These are phyloP conservation scores for Hipposideros larvatus DNA, from an alignment of 2,797 vertebrate species.

Conservation along the genomic window DNA sequence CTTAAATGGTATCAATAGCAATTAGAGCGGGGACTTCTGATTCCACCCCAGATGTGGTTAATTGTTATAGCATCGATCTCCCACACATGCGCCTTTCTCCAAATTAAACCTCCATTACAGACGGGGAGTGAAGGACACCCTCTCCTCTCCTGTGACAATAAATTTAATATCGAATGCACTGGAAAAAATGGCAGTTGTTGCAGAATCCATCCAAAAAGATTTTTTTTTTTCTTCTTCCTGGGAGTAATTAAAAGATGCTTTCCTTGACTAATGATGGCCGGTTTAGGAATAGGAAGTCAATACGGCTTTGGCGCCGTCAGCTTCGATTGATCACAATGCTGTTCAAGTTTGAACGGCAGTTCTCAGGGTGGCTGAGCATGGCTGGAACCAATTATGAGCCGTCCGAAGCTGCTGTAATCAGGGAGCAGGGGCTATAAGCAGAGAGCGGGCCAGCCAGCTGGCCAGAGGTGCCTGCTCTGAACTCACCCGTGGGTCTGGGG, in stretches of 20 bases:
- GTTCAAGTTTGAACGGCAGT: conserved; percentile 87
- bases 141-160: conserved; percentile 87
- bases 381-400: conserved; percentile 88
- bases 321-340: conserved; percentile 93
- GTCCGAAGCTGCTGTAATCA: conserved; percentile 83
- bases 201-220: conserved; percentile 90
- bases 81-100: conserved; percentile 87
- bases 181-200: conserved; percentile 80
- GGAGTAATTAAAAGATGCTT: conserved; percentile 98
- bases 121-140: conserved; percentile 64
- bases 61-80: conserved; percentile 94
- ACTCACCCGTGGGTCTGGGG: neutral
- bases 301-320: conserved; percentile 92
- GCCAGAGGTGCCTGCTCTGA: neutral
- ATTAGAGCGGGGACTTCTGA: conserved; percentile 86
- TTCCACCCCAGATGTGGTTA: conserved; percentile 89
- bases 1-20: conserved; percentile 92
- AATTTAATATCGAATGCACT: conserved; percentile 91
- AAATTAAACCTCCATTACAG: conserved; percentile 87
- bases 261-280: conserved; percentile 95
- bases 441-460: conserved; percentile 81
- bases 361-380: conserved; percentile 89
- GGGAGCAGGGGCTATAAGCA: conserved; percentile 71
- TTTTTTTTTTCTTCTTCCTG: conserved; percentile 82
- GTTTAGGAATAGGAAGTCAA: conserved; percentile 93